These are phyloP conservation scores for Sitobion miscanthi DNA, from an alignment of 1,140 invertebrate species.

Conservation along the genomic window DNA sequence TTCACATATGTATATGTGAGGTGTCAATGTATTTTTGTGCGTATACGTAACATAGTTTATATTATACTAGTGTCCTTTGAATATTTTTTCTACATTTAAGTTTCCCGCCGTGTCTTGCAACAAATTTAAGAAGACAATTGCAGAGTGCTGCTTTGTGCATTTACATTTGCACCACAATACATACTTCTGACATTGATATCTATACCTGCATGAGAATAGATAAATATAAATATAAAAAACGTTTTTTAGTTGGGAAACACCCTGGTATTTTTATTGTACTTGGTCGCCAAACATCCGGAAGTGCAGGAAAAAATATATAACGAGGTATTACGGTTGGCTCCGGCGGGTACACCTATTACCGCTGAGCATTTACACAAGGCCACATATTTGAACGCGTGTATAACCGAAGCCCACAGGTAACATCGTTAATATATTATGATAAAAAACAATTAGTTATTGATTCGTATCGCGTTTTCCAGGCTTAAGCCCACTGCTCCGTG, in stretches of 20 bases:
- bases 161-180: not conserved
- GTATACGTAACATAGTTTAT: no score
- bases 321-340: conserved; percentile 71
- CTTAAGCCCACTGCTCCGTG: conserved; percentile 85
- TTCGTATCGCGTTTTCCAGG: conserved; percentile 61
- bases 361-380: conserved; percentile 71
- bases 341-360: conserved; percentile 67
- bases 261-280: conserved; percentile 78
- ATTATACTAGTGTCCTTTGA: not conserved
- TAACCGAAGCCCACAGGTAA: conserved; percentile 81
- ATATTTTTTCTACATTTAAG: not conserved
- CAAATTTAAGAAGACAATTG: not conserved
- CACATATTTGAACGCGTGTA: conserved; percentile 82
- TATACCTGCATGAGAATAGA: conserved; percentile 40
- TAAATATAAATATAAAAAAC: not conserved
- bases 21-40: no score
- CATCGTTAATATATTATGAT: not conserved
- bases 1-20: not conserved
- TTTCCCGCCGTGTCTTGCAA: not conserved
- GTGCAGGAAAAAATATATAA: conserved; percentile 77
- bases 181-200: not conserved
- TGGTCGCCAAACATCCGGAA: conserved; percentile 73
- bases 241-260: conserved; percentile 80
- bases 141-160: not conserved
- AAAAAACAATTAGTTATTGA: not conserved